Percentiles rank a stretch among this genome's conserved stretches.
Conservation (phyloP, 2,888 invertebrate genomes). For the Parnassius smintheus region DNA sequence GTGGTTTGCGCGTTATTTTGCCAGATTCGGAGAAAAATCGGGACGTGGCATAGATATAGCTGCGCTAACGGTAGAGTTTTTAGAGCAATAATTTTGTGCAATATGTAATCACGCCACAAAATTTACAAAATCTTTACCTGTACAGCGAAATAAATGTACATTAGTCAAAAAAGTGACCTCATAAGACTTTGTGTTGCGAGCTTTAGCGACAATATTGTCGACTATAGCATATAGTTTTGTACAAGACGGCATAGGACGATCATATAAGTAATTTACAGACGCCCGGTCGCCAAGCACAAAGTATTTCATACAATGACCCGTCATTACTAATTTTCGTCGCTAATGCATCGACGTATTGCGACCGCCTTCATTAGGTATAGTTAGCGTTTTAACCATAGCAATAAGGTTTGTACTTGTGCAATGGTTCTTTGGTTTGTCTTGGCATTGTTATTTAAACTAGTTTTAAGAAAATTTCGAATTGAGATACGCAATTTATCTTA, state of each 20-base stretch:
- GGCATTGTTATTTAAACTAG: too few species aligned
- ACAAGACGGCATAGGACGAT: not conserved
- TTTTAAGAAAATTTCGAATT: too few species aligned
- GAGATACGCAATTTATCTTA: too few species aligned
- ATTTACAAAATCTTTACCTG: slow-evolving; percentile 57
- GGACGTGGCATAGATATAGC: slow-evolving; percentile 1
- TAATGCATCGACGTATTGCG: too few species aligned
- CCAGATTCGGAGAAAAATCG: not conserved
- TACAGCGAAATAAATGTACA: slow-evolving; percentile 61
- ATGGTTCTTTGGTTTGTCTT: too few species aligned
- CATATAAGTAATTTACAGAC: too few species aligned
- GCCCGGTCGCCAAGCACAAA: too few species aligned
- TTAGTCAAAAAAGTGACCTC: slow-evolving; percentile 42
- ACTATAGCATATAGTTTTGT: not conserved
- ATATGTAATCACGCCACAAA: slow-evolving; percentile 60
- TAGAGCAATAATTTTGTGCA: slow-evolving; percentile 55
- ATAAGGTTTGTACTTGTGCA: too few species aligned
- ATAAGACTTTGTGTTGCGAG: slow-evolving; percentile 30
- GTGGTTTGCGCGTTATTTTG: slow-evolving; percentile 16
- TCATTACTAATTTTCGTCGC: too few species aligned
- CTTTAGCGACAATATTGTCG: not conserved
- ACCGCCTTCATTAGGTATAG: too few species aligned
- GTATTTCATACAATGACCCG: too few species aligned
- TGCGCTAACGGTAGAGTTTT: slow-evolving; percentile 19
- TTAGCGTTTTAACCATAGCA: too few species aligned